Conservation (phyloP, 2,888 invertebrate species). For the Euphydryas editha region DNA sequence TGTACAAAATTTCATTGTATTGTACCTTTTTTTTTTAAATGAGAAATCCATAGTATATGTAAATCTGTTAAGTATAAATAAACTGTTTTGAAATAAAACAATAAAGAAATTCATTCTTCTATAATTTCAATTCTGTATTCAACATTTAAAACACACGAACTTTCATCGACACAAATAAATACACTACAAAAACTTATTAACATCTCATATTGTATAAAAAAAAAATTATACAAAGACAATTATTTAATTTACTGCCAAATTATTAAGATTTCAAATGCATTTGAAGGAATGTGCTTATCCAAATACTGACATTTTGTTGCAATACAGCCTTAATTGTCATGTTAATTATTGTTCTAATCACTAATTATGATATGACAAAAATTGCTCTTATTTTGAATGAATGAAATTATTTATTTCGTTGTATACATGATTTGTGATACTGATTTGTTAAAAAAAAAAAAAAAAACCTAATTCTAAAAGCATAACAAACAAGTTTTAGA, state of each 20-base stretch:
- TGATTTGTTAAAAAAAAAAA: background rate
- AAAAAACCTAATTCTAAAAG: background rate
- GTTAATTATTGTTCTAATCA: constrained; percentile 9
- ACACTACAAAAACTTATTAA: constrained; percentile 56
- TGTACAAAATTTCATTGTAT: too few species aligned
- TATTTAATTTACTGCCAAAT: constrained; percentile 9
- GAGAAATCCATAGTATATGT: background rate
- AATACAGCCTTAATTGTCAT: constrained; percentile 21
- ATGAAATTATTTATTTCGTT: background rate
- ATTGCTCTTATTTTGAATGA: background rate
- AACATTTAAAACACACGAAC: constrained; percentile 64
- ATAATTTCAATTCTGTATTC: constrained; percentile 49
- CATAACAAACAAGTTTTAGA: background rate
- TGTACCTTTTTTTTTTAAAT: too few species aligned
- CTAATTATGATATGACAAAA: constrained; percentile 9
- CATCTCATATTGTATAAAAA: constrained; percentile 21
- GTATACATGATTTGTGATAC: background rate
- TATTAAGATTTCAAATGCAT: constrained; percentile 27
- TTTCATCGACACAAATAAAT: constrained; percentile 70
- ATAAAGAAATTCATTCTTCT: constrained; percentile 44
- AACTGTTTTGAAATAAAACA: constrained; percentile 10
- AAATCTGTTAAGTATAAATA: background rate
- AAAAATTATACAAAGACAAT: background rate
- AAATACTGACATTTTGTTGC: constrained; percentile 19
- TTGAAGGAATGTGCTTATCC: constrained; percentile 25